These are phyloP conservation scores for Molothrus aeneus DNA, from an alignment of 2,797 vertebrate species.

Conservation along the genomic window DNA sequence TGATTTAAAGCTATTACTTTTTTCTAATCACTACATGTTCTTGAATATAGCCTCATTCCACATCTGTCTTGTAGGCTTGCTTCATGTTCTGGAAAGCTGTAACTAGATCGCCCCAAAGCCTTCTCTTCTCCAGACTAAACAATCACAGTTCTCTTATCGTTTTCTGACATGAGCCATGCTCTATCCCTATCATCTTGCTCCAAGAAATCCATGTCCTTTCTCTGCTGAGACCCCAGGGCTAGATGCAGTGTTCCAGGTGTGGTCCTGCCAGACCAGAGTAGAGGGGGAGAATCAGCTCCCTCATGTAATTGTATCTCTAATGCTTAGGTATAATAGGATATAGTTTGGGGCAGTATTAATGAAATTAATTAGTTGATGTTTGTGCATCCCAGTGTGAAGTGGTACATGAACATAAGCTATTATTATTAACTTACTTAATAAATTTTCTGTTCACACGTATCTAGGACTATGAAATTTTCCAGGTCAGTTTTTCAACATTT, in stretches of 20 bases:
- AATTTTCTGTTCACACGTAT: not conserved
- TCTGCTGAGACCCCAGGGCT: not conserved
- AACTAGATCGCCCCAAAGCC: not conserved
- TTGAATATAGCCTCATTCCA: not conserved
- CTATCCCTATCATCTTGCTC: not conserved
- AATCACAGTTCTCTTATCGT: rapidly evolving
- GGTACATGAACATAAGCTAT: not conserved
- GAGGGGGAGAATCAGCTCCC: not conserved
- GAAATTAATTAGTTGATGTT: not conserved
- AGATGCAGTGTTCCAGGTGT: not conserved
- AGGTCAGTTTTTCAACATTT: not conserved
- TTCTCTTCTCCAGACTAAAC: not conserved
- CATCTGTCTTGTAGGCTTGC: not conserved
- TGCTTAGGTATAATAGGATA: not conserved
- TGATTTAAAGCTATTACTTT: not conserved
- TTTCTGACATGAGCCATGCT: not conserved
- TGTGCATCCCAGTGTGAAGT: not conserved
- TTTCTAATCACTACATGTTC: not conserved
- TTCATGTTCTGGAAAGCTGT: not conserved
- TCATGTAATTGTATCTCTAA: not conserved
- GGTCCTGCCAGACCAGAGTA: not conserved
- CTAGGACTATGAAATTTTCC: not conserved
- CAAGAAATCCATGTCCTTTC: not conserved
- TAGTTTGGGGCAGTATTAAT: not conserved
- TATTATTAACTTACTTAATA: not conserved